Conservation (phyloP, 2,888 invertebrate genomes). For the Athalia circularis region DNA sequence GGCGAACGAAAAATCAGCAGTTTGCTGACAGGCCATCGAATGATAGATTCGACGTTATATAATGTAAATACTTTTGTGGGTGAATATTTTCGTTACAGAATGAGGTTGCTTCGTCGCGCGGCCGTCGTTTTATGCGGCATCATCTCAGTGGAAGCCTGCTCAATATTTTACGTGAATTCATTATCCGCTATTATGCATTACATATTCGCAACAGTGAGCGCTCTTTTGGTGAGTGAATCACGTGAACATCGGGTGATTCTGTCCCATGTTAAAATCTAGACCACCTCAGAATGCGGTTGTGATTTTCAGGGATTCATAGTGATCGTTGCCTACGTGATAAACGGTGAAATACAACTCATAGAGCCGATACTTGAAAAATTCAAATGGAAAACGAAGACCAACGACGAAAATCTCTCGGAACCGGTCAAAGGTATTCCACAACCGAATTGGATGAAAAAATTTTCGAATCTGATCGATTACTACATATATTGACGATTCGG, state of each 20-base stretch:
- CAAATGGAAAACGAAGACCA: conserved; percentile 60
- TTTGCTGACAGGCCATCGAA: background rate
- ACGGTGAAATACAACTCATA: conserved; percentile 63
- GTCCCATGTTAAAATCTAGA: conserved; percentile 28
- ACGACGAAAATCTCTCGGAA: conserved; percentile 66
- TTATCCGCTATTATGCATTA: conserved; percentile 78
- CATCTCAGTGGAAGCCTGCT: conserved; percentile 78
- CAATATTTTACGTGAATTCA: conserved; percentile 80
- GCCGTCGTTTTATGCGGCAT: conserved; percentile 79
- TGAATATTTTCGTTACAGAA: conserved; percentile 72
- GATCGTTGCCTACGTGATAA: conserved; percentile 63
- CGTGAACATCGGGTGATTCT: conserved; percentile 1
- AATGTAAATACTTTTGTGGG: no score
- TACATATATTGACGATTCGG: background rate
- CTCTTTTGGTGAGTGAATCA: conserved; percentile 77
- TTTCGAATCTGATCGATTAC: background rate
- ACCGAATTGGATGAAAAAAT: background rate
- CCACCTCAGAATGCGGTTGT: no score
- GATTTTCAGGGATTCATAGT: conserved; percentile 64
- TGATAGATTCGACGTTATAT: conserved; percentile 49
- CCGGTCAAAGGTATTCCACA: conserved; percentile 66
- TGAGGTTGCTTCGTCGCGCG: conserved; percentile 79
- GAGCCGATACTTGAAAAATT: conserved; percentile 64
- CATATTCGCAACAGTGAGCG: conserved; percentile 77
- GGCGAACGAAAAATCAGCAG: background rate